phyloP scores from a whole-genome alignment of 1,140 invertebrate species.

The Euborellia annulipes region DNA sequence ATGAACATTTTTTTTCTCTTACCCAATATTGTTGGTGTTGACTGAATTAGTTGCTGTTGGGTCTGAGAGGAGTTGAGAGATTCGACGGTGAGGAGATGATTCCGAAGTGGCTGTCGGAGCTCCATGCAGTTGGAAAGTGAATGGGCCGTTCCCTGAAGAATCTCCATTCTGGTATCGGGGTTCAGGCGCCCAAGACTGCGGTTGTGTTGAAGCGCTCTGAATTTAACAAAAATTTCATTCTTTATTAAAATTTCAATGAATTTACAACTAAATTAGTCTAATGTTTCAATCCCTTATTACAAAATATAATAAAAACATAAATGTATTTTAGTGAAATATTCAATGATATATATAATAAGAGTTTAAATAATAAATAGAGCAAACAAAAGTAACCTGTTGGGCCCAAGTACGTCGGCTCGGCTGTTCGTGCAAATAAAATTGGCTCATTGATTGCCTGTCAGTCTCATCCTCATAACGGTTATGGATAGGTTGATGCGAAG shows the following conservation, averaged over 20 bases:
- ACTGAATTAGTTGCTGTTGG: conserved; percentile 27
- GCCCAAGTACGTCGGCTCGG: conserved; percentile 49
- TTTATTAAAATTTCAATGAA: no score
- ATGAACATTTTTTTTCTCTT: conserved; percentile 27
- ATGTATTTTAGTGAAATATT: no score
- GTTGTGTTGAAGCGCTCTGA: no score
- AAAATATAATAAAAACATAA: no score
- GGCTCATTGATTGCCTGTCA: conserved; percentile 27
- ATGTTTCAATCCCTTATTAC: no score
- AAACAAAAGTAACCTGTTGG: conserved; percentile 26
- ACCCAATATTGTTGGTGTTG: conserved; percentile 26
- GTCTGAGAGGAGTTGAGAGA: conserved; percentile 18
- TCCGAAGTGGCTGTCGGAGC: background rate
- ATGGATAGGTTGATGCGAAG: conserved; percentile 23
- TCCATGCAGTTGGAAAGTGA: conserved; percentile 14
- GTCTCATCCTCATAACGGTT: conserved; percentile 30
- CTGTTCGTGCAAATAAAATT: conserved; percentile 61
- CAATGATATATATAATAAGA: no score
- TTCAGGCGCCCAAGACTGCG: conserved; percentile 14
- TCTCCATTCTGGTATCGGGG: conserved; percentile 26
- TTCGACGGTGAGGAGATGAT: no score
- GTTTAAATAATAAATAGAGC: no score
- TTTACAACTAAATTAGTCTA: no score
- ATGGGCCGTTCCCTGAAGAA: conserved; percentile 7
- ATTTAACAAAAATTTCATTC: no score